Conservation (phyloP, 2,113 vertebrate species). For the Colaptes auratus region DNA sequence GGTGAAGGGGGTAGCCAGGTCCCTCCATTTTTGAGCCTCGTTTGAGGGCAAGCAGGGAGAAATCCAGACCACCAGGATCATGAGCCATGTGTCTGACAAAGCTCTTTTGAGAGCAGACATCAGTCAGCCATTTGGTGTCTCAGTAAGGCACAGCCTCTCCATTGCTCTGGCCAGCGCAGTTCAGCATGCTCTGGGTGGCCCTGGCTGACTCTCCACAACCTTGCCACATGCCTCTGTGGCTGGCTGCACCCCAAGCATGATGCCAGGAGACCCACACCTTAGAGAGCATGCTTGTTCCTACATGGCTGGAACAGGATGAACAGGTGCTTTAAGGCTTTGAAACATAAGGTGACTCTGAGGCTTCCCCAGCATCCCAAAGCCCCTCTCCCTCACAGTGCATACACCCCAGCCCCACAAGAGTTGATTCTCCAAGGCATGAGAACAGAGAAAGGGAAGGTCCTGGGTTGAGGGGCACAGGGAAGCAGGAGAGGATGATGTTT, state of each 20-base stretch:
- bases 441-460: not conserved
- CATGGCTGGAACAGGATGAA: not conserved
- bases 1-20: not conserved
- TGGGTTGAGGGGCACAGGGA: not conserved
- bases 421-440: not conserved
- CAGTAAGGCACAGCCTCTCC: not conserved
- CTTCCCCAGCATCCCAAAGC: not conserved
- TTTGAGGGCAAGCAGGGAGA: not conserved
- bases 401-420: not conserved
- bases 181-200: not conserved
- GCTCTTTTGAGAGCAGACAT: not conserved
- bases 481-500: not conserved
- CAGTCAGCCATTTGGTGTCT: not conserved
- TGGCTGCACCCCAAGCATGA: fast-evolving
- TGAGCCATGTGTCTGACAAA: not conserved
- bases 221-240: not conserved
- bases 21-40: not conserved
- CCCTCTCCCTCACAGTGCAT: not conserved
- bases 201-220: not conserved
- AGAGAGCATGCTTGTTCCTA: not conserved
- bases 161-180: fast-evolving
- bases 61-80: not conserved
- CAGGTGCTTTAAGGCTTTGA: not conserved
- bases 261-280: not conserved
- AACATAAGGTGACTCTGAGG: not conserved